A percentile compares a stretch with the other conserved stretches of the same genome.
Conservation (phyloP, 2,113 vertebrate genomes). For the Lamprologus tigripictilis region DNA sequence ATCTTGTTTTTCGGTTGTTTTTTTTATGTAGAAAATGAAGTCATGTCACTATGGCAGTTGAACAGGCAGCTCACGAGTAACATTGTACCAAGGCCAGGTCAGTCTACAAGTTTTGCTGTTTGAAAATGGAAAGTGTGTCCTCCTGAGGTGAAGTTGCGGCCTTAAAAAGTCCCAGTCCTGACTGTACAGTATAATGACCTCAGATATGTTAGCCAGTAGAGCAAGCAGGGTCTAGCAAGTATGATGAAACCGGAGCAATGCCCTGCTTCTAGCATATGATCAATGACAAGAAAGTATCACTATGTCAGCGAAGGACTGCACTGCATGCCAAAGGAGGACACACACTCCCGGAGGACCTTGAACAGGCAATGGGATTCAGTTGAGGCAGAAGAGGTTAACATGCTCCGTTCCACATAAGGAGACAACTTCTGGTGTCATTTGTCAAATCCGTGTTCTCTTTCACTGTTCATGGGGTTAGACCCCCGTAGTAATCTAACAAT, state of each 20-base stretch:
- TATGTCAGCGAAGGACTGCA: conserved; percentile 58
- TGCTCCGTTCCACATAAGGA: conserved; percentile 42
- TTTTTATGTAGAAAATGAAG: neutral
- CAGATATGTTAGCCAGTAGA: conserved; percentile 41
- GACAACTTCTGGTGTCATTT: conserved; percentile 42
- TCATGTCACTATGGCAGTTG: neutral
- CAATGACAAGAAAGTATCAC: conserved; percentile 57
- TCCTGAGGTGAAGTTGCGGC: conserved; percentile 12
- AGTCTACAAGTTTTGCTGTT: neutral
- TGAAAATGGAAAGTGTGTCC: conserved; percentile 6
- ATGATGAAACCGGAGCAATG: conserved; percentile 69
- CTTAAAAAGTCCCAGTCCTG: neutral
- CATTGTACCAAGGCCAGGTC: neutral
- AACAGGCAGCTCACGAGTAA: neutral
- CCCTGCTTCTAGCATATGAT: conserved; percentile 53
- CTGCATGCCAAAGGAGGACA: conserved; percentile 51
- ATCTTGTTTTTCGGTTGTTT: neutral
- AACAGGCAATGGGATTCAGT: neutral
- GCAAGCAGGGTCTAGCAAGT: conserved; percentile 47
- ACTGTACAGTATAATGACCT: conserved; percentile 55
- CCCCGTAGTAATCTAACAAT: neutral
- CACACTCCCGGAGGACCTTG: conserved; percentile 27
- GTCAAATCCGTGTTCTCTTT: conserved; percentile 43
- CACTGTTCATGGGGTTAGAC: neutral
- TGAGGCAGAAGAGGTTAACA: conserved; percentile 51